phyloP scores from a whole-genome alignment of 1,140 invertebrate species.

The Zaprionus taronus region DNA sequence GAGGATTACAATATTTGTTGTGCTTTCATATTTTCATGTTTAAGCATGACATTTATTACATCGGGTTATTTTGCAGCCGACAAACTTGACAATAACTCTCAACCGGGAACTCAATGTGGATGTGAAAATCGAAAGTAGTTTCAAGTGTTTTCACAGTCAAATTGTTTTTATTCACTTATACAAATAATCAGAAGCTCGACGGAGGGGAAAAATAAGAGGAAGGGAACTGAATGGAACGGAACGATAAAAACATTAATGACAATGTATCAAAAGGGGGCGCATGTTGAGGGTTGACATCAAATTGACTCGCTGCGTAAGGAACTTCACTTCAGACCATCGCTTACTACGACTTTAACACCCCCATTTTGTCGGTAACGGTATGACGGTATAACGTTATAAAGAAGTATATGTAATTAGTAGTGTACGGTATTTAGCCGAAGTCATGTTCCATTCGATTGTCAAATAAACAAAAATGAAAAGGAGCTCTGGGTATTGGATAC shows the following conservation, averaged over 20 bases:
- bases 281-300: slow-evolving; percentile 56
- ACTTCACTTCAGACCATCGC: slow-evolving; percentile 34
- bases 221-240: slow-evolving; percentile 31
- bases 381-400: neutral
- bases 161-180: slow-evolving; percentile 81
- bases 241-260: slow-evolving; percentile 50
- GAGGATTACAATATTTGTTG: slow-evolving; percentile 65
- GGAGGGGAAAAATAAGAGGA: slow-evolving; percentile 33
- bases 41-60: slow-evolving; percentile 70
- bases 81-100: slow-evolving; percentile 28
- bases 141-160: slow-evolving; percentile 82
- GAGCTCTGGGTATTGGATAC: neutral
- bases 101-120: slow-evolving; percentile 43
- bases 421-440: neutral
- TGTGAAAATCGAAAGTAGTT: slow-evolving; percentile 72
- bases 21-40: slow-evolving; percentile 57
- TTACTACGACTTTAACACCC: slow-evolving; percentile 18
- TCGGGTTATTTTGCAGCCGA: slow-evolving; percentile 44
- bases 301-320: slow-evolving; percentile 10
- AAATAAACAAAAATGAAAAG: neutral
- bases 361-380: neutral
- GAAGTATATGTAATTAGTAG: neutral
- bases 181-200: slow-evolving; percentile 67
- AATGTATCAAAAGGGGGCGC: slow-evolving; percentile 50
- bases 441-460: neutral